Evolutionary conservation across 2,888 invertebrate genomes (phyloP).

Genomic region (Hirtodrosophila cameraria): DNA sequence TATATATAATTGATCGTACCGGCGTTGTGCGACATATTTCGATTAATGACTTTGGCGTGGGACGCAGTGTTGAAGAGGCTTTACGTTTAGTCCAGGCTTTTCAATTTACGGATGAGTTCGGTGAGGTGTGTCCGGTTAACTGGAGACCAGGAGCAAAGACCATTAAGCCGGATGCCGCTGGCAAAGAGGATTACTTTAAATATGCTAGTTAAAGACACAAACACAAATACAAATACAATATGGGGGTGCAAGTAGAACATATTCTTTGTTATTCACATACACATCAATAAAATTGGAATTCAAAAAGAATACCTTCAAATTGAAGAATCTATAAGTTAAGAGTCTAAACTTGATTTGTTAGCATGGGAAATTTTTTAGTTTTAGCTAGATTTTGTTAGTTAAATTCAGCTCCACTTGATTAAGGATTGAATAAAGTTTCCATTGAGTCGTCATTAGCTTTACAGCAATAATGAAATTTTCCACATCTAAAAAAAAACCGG

Average conservation of each 20-base stretch:
- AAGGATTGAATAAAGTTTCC: no score
- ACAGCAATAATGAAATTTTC: no score
- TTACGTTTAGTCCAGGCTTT: constrained; percentile 97
- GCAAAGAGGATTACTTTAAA: constrained; percentile 55
- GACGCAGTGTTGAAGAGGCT: constrained; percentile 94
- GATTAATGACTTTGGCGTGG: constrained; percentile 97
- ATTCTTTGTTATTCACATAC: not conserved
- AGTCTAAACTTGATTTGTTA: no score
- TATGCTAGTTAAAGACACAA: constrained; percentile 27
- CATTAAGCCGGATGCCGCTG: constrained; percentile 29
- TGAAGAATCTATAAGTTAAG: not conserved
- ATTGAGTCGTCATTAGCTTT: no score
- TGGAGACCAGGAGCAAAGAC: constrained; percentile 56
- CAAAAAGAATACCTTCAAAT: not conserved
- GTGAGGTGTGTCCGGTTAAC: constrained; percentile 94
- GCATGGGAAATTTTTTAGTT: no score
- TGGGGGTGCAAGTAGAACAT: constrained; percentile 82
- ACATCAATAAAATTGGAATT: constrained; percentile 1
- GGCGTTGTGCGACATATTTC: constrained; percentile 96
- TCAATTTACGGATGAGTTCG: constrained; percentile 96
- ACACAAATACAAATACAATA: constrained; percentile 1
- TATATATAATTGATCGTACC: constrained; percentile 95
- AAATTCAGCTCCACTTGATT: no score
- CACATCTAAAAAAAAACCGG: no score
- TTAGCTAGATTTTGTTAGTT: no score